phyloP scores from a whole-genome alignment of 2,888 invertebrate genomes.

The Catocala sponsa region DNA sequence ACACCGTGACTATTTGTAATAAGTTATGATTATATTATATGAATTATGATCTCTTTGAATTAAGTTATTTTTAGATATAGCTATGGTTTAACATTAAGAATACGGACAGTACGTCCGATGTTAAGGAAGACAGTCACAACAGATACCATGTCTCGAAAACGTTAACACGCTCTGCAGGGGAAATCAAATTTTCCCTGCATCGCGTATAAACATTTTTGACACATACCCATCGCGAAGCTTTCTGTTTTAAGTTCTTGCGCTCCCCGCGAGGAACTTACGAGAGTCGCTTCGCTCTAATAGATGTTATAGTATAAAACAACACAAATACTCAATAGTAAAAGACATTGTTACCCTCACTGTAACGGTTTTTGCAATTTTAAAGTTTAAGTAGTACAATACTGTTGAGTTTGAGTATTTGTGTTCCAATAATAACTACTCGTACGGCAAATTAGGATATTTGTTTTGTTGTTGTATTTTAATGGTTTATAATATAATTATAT shows the following conservation, averaged over 20 bases:
- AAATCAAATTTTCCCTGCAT: conserved; percentile 75
- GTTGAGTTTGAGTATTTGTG: conserved; percentile 83
- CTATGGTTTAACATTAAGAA: conserved; percentile 52
- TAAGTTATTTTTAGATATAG: conserved; percentile 77
- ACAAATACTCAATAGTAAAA: conserved; percentile 83
- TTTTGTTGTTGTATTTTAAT: conserved; percentile 87
- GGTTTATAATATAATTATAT: conserved; percentile 83
- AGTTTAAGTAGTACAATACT: conserved; percentile 57
- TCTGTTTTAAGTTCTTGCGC: conserved; percentile 59
- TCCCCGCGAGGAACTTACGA: conserved; percentile 54
- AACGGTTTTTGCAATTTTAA: conserved; percentile 62
- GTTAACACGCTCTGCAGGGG: conserved; percentile 49
- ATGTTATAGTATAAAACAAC: conserved; percentile 65
- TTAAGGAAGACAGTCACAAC: conserved; percentile 62
- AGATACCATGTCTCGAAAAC: conserved; percentile 61
- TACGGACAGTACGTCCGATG: conserved; percentile 54
- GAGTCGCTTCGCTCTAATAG: conserved; percentile 41
- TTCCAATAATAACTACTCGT: conserved; percentile 66
- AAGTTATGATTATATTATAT: conserved; percentile 83
- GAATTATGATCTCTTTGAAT: conserved; percentile 87
- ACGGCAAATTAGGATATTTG: conserved; percentile 74
- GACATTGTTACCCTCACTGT: conserved; percentile 64
- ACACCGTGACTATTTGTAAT: conserved; percentile 70
- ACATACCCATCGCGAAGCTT: conserved; percentile 53
- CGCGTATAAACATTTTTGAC: conserved; percentile 66